phyloP scores from a whole-genome alignment of 2,888 invertebrate genomes.

The Cantharis flavilabris region DNA sequence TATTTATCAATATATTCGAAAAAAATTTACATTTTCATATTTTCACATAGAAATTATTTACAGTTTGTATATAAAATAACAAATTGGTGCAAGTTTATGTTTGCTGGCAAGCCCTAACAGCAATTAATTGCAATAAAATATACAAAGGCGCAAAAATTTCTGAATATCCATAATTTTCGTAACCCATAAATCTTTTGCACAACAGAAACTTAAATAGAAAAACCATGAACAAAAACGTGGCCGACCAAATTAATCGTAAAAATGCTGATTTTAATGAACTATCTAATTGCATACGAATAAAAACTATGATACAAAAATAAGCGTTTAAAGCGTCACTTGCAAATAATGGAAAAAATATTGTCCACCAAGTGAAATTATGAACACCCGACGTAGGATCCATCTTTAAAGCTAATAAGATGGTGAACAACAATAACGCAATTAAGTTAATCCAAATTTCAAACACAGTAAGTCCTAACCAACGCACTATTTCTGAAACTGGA shows the following conservation, averaged over 20 bases:
- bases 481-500: conserved; percentile 78
- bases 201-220: conserved; percentile 91
- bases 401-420: conserved; percentile 80
- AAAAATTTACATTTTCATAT: not conserved
- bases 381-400: conserved; percentile 64
- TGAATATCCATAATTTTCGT: conserved; percentile 82
- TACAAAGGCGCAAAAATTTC: conserved; percentile 93
- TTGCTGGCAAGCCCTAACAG: conserved; percentile 89
- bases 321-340: conserved; percentile 90
- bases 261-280: conserved; percentile 78
- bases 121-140: conserved; percentile 85
- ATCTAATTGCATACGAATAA: conserved; percentile 87
- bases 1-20: too few relatives aligned
- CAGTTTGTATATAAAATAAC: not conserved
- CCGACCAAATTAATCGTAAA: conserved; percentile 81
- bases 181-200: conserved; percentile 84
- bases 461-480: conserved; percentile 92
- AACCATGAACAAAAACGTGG: conserved; percentile 78
- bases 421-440: conserved; percentile 80
- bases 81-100: conserved; percentile 31
- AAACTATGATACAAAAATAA: conserved; percentile 94
- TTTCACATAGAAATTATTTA: not conserved
- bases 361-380: conserved; percentile 77
- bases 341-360: conserved; percentile 89
- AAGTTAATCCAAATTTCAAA: conserved; percentile 95